These are phyloP conservation scores for Vipera latastei DNA, from an alignment of 2,797 vertebrate genomes.

Conservation along the genomic window DNA sequence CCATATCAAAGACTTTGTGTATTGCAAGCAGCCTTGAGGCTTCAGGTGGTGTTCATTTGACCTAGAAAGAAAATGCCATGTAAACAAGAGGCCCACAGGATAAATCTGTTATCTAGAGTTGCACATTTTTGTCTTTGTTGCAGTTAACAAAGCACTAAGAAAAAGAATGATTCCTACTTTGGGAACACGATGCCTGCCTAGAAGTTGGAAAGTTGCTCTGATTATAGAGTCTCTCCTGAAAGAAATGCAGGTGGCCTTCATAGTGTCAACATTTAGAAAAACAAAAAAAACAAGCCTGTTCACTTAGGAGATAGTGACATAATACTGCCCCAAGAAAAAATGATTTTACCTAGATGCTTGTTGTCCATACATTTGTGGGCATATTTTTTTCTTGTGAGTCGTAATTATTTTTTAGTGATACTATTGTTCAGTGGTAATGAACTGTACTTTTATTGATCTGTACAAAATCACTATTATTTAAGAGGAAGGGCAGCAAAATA, in stretches of 20 bases:
- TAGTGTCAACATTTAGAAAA: not conserved
- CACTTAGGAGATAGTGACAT: not conserved
- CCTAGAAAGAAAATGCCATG: not conserved
- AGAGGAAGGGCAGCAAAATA: not conserved
- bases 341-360: not conserved
- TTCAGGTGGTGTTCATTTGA: not conserved
- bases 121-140: not conserved
- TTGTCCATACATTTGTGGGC: not conserved
- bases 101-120: not conserved
- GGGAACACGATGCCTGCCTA: not conserved
- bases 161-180: not conserved
- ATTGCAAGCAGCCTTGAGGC: not conserved
- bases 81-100: not conserved
- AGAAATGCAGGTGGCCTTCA: not conserved
- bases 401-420: not conserved
- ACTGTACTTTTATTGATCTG: not conserved
- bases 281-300: not conserved
- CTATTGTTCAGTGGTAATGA: not conserved
- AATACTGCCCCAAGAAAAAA: not conserved
- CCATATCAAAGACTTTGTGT: not conserved
- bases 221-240: not conserved
- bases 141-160: not conserved
- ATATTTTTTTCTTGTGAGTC: not conserved
- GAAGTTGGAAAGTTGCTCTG: not conserved
- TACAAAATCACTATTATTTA: not conserved